Evolutionary conservation across 2,113 vertebrate species (phyloP).

Genomic region (Chaetodon trifascialis): DNA sequence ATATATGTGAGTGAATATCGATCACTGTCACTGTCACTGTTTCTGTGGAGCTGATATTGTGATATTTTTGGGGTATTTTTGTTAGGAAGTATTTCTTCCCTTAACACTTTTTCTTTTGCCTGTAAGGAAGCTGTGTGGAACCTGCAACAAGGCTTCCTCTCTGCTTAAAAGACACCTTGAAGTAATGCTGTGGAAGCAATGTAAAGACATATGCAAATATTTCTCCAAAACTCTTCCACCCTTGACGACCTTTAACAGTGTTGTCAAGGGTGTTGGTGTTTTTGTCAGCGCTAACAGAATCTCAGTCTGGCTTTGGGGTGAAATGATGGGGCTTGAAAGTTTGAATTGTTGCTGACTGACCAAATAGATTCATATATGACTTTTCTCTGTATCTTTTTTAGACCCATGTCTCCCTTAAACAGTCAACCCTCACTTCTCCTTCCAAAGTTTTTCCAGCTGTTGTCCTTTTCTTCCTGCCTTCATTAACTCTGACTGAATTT

Average conservation of each 20-base stretch:
- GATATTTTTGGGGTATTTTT: neutral
- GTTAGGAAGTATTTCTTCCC: neutral
- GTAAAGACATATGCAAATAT: neutral
- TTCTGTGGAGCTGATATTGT: neutral
- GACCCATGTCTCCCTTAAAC: neutral
- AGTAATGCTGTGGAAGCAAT: neutral
- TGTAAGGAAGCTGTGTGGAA: neutral
- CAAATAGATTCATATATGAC: no score
- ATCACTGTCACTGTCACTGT: neutral
- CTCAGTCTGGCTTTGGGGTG: neutral
- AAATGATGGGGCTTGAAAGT: neutral
- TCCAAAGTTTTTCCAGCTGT: no score
- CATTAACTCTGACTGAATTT: neutral
- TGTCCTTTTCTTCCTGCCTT: neutral
- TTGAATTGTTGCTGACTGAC: neutral
- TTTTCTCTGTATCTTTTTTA: no score
- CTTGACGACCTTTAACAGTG: neutral
- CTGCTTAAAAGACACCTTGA: neutral
- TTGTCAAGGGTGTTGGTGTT: neutral
- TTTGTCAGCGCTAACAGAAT: neutral
- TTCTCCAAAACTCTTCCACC: neutral
- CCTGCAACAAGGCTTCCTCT: neutral
- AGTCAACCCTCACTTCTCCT: neutral
- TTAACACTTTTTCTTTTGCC: neutral
- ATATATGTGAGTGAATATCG: neutral